Percentiles rank a stretch among this genome's conserved stretches.
These are phyloP conservation scores for Lagenorhynchus albirostris DNA, from an alignment of 2,113 vertebrate species.

Conservation along the genomic window DNA sequence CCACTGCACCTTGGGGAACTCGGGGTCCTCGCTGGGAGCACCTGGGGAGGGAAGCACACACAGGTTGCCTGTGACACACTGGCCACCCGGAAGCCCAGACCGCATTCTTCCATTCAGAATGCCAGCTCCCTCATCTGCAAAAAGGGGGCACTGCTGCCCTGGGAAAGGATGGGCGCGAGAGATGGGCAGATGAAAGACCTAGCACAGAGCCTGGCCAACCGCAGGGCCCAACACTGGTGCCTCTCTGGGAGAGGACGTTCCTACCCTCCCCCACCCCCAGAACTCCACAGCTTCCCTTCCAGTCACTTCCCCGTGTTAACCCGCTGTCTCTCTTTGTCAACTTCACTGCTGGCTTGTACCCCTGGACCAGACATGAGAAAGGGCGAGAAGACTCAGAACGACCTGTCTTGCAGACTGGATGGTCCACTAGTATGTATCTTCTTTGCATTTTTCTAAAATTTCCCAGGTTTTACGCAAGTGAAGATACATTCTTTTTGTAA, in stretches of 20 bases:
- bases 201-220: not conserved
- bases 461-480: not conserved
- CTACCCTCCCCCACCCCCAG: accelerated
- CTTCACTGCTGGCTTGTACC: no score
- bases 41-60: conserved; percentile 77
- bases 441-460: not conserved
- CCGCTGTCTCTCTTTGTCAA: not conserved
- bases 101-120: not conserved
- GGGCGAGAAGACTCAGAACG: accelerated
- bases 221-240: not conserved
- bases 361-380: not conserved
- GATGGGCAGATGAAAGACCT: not conserved
- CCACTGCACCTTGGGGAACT: conserved; percentile 96
- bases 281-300: not conserved
- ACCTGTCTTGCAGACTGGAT: not conserved
- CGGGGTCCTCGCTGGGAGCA: conserved; percentile 89
- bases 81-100: not conserved
- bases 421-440: not conserved
- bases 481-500: not conserved
- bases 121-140: not conserved
- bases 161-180: accelerated
- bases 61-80: accelerated
- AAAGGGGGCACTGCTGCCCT: not conserved
- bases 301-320: not conserved
- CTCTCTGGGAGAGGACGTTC: no score